Evolutionary conservation across 2,113 vertebrate genomes (phyloP).

Genomic region (Myotis davidii): DNA sequence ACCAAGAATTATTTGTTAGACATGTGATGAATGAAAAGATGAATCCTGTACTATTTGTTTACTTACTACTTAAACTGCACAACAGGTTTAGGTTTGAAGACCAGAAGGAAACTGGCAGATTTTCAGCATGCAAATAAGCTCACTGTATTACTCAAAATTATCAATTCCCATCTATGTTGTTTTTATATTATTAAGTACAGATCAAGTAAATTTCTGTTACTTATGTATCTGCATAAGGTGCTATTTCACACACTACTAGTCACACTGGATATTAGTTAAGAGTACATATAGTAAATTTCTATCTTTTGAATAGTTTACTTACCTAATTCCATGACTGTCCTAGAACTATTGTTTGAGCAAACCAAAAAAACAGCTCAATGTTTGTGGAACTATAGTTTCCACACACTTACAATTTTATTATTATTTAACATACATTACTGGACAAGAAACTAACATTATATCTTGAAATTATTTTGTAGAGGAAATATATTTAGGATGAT

Average conservation of each 20-base stretch:
- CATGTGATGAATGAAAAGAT: conserved; percentile 75
- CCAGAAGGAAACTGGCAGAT: conserved; percentile 82
- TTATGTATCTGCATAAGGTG: conserved; percentile 79
- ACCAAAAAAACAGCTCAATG: conserved; percentile 81
- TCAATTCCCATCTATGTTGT: conserved; percentile 80
- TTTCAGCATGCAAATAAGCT: conserved; percentile 85
- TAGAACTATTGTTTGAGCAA: conserved; percentile 72
- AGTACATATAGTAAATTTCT: conserved; percentile 76
- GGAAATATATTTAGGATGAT: conserved; percentile 81
- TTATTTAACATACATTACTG: conserved; percentile 79
- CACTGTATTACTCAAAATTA: conserved; percentile 81
- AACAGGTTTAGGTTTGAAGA: conserved; percentile 86
- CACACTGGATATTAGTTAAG: conserved; percentile 81
- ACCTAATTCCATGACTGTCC: conserved; percentile 75
- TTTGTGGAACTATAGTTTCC: conserved; percentile 76
- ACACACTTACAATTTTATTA: conserved; percentile 80
- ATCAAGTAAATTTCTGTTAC: conserved; percentile 85
- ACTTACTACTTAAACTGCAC: conserved; percentile 87
- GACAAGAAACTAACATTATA: conserved; percentile 80
- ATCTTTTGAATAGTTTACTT: conserved; percentile 79
- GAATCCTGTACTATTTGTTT: conserved; percentile 88
- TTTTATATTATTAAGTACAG: conserved; percentile 80
- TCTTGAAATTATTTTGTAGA: conserved; percentile 84
- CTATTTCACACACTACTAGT: conserved; percentile 79
- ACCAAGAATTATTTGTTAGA: conserved; percentile 94